These are phyloP conservation scores for Electrona antarctica DNA, from an alignment of 2,113 vertebrate genomes.

Conservation along the genomic window DNA sequence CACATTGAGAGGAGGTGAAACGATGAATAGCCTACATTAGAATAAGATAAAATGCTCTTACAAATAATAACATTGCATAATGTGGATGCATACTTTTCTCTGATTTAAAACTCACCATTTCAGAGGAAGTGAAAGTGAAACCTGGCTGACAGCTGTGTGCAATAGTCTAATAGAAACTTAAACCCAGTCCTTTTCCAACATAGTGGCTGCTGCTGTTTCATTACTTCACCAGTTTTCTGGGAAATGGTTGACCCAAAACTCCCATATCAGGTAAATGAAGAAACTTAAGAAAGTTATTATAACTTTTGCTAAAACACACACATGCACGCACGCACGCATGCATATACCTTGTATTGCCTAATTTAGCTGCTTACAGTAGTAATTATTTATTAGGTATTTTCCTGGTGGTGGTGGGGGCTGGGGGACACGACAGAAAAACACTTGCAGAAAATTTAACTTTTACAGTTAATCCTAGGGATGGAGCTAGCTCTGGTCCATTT, in stretches of 20 bases:
- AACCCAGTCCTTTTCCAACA: constrained; percentile 5
- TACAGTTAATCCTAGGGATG: no score
- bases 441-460: no score
- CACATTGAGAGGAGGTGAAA: constrained; percentile 32
- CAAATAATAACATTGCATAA: neutral
- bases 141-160: neutral
- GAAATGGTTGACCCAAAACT: neutral
- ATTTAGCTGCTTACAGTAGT: no score
- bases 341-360: no score
- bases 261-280: constrained; percentile 48
- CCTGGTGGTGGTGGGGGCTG: no score
- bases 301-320: neutral
- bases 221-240: constrained; percentile 37
- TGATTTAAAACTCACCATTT: neutral
- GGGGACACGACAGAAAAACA: no score
- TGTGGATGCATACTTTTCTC: neutral
- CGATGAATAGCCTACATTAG: neutral
- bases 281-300: neutral
- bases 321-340: no score
- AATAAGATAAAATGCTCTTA: neutral
- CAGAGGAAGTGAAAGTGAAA: constrained; percentile 61
- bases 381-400: no score
- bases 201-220: constrained; percentile 56
- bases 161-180: neutral
- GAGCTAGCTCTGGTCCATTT: no score